A percentile compares a stretch with the other conserved stretches of the same genome.
These are phyloP conservation scores for Serrognathus titanus DNA, from an alignment of 2,888 invertebrate genomes.

Conservation along the genomic window DNA sequence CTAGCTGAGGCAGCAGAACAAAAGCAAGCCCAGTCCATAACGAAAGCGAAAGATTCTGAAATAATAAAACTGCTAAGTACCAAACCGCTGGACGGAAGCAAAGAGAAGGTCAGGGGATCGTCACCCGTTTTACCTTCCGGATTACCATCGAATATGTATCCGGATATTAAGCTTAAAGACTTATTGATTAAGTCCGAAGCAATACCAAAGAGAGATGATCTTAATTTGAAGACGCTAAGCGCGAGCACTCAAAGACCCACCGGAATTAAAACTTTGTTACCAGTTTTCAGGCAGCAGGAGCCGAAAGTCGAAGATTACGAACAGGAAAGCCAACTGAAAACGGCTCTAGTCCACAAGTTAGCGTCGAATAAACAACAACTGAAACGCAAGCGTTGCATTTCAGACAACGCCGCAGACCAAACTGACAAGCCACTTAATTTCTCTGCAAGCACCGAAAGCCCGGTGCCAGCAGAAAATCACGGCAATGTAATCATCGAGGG, in stretches of 20 bases:
- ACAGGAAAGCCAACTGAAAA: neutral
- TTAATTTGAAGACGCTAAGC: conserved; percentile 37
- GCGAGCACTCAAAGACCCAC: conserved; percentile 44
- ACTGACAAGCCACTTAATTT: conserved; percentile 6
- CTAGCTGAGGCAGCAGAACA: conserved; percentile 26
- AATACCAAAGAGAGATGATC: conserved; percentile 40
- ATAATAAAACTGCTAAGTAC: conserved; percentile 41
- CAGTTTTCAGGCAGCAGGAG: conserved; percentile 37
- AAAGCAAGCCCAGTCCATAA: conserved; percentile 6
- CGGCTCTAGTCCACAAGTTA: neutral
- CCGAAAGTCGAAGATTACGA: conserved; percentile 19
- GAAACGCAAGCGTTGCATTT: conserved; percentile 31
- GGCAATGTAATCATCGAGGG: conserved; percentile 46
- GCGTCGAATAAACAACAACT: conserved; percentile 5
- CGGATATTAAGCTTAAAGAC: conserved; percentile 45
- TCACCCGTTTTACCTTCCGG: conserved; percentile 34
- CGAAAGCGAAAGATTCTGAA: conserved; percentile 39
- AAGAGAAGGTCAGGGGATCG: conserved; percentile 16
- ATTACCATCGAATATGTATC: conserved; percentile 39
- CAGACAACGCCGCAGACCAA: conserved; percentile 18
- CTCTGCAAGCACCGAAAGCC: conserved; percentile 5
- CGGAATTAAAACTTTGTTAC: conserved; percentile 54
- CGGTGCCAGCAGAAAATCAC: conserved; percentile 11
- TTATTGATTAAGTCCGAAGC: conserved; percentile 42
- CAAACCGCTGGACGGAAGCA: conserved; percentile 32